Percentiles rank a stretch among this genome's conserved stretches.
Evolutionary conservation across 1,140 invertebrate genomes (phyloP).

Genomic region (Euwallacea fornicatus): DNA sequence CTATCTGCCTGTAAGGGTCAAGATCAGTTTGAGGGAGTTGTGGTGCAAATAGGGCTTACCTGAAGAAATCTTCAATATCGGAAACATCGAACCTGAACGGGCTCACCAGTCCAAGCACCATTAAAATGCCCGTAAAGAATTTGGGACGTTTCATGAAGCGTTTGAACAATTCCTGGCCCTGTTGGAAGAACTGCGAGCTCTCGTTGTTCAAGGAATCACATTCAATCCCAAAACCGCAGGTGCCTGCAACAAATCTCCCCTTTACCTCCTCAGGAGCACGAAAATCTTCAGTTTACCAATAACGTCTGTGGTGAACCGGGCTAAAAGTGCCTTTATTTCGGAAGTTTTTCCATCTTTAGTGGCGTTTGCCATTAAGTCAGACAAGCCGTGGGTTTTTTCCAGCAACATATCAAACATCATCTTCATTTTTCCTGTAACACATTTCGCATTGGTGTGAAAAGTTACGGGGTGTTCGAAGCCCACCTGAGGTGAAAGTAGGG

Average conservation of each 20-base stretch:
- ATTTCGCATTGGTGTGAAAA: neutral
- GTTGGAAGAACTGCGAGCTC: slow-evolving; percentile 16
- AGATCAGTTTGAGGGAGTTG: neutral
- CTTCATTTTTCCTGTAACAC: slow-evolving; percentile 24
- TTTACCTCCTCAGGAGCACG: neutral
- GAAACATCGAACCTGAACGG: neutral
- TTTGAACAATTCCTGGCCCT: slow-evolving; percentile 14
- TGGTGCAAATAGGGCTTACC: slow-evolving; percentile 5
- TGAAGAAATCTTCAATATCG: slow-evolving; percentile 24
- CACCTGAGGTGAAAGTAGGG: slow-evolving; percentile 21
- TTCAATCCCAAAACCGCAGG: slow-evolving; percentile 28
- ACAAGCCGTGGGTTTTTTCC: slow-evolving; percentile 7
- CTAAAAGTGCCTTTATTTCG: slow-evolving; percentile 15
- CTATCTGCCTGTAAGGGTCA: slow-evolving; percentile 4
- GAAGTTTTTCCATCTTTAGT: neutral
- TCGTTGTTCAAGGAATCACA: slow-evolving; percentile 15
- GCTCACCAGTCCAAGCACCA: neutral
- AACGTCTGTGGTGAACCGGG: slow-evolving; percentile 16
- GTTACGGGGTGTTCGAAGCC: neutral
- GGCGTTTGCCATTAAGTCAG: slow-evolving; percentile 1
- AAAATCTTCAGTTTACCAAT: slow-evolving; percentile 10
- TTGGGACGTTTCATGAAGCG: neutral
- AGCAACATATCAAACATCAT: slow-evolving; percentile 16
- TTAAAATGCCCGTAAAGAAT: neutral
- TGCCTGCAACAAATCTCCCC: slow-evolving; percentile 12